Percentiles rank a stretch among this genome's conserved stretches.
phyloP scores from a whole-genome alignment of 2,888 invertebrate species.

The Platerodrilus igneus region DNA sequence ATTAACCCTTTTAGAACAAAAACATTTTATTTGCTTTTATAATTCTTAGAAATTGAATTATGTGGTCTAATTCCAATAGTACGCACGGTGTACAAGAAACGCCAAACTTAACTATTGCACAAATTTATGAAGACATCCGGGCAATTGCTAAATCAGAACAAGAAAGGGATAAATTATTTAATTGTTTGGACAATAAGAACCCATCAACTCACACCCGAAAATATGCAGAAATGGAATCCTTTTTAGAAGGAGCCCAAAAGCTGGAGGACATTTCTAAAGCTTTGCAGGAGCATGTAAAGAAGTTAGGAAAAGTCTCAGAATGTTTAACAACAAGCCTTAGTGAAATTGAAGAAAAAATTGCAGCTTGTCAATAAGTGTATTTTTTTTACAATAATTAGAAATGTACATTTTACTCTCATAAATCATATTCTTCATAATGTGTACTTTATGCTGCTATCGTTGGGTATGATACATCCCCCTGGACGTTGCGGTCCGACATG shows the following conservation, averaged over 20 bases:
- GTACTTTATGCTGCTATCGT: slow-evolving; percentile 1
- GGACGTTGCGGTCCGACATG: slow-evolving; percentile 40
- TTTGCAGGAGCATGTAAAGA: slow-evolving; percentile 17
- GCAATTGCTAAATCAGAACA: slow-evolving; percentile 23
- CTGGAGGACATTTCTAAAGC: slow-evolving; percentile 22
- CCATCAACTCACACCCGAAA: slow-evolving; percentile 25
- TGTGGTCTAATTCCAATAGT: no score
- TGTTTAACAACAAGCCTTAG: slow-evolving; percentile 6
- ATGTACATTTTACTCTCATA: no score
- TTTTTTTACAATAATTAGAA: slow-evolving; percentile 1
- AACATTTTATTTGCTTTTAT: no score
- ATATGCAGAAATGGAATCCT: slow-evolving; percentile 26
- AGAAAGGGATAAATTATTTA: slow-evolving; percentile 23
- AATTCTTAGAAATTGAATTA: no score
- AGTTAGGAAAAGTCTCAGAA: slow-evolving; percentile 14
- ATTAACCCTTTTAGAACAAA: no score
- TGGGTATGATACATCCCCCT: neutral
- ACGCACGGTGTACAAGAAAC: no score
- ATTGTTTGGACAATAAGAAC: slow-evolving; percentile 24
- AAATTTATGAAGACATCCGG: slow-evolving; percentile 30
- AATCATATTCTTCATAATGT: no score
- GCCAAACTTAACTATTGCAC: slow-evolving; percentile 24
- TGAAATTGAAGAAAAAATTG: slow-evolving; percentile 9
- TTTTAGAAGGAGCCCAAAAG: slow-evolving; percentile 24
- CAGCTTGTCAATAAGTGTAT: slow-evolving; percentile 6